These are phyloP conservation scores for Sebastes fasciatus DNA, from an alignment of 2,113 vertebrate species.

Conservation along the genomic window DNA sequence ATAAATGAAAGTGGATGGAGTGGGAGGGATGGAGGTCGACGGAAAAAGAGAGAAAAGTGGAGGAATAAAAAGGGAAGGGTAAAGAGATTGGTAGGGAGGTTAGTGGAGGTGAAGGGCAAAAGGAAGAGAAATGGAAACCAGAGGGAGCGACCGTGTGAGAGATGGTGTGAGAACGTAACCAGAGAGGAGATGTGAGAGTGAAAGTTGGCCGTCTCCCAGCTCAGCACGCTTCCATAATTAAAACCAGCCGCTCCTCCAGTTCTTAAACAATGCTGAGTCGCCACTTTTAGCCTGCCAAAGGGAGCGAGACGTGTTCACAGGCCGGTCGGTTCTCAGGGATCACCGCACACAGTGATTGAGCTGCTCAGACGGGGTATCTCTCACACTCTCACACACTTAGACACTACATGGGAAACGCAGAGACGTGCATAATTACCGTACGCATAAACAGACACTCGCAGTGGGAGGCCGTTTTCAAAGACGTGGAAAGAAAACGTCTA, in stretches of 20 bases:
- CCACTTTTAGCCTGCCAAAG: slow-evolving; percentile 43
- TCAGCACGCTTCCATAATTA: slow-evolving; percentile 69
- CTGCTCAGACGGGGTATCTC: slow-evolving; percentile 7
- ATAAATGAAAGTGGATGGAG: neutral
- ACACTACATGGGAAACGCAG: slow-evolving; percentile 13
- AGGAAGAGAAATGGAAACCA: neutral
- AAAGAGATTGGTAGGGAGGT: neutral
- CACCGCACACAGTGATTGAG: slow-evolving; percentile 30
- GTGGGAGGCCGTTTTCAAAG: neutral
- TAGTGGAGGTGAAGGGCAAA: slow-evolving; percentile 5
- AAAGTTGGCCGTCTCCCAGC: slow-evolving; percentile 48
- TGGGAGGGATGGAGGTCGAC: neutral
- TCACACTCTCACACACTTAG: slow-evolving; percentile 13
- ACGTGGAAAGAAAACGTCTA: neutral
- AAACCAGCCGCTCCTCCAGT: slow-evolving; percentile 50
- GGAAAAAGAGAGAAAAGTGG: neutral
- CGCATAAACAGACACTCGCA: neutral
- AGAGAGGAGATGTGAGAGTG: slow-evolving; percentile 40
- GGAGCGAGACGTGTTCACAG: slow-evolving; percentile 34
- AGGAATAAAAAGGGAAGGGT: rapidly evolving
- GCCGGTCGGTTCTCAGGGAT: slow-evolving; percentile 49
- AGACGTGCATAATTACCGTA: slow-evolving; percentile 15
- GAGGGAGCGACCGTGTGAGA: neutral
- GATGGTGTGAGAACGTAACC: slow-evolving; percentile 25
- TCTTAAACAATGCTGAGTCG: slow-evolving; percentile 63